Conservation (phyloP, 2,888 invertebrate species). For the Pseudococcus jackbeardsleyi region DNA sequence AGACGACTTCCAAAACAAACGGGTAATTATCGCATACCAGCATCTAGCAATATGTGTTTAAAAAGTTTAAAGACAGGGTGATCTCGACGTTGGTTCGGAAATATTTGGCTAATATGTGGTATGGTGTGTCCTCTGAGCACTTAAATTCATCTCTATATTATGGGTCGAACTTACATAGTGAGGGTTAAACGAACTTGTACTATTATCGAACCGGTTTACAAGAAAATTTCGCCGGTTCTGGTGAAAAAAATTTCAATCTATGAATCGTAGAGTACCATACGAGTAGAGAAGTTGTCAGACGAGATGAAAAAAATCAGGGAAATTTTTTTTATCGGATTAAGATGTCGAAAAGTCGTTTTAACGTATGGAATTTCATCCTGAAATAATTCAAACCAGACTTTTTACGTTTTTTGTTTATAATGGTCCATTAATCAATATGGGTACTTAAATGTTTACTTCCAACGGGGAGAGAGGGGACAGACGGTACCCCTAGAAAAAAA, state of each 20-base stretch:
- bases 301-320: background rate
- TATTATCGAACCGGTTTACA: background rate
- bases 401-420: no score
- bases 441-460: no score
- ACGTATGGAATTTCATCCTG: no score
- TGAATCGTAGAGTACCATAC: background rate
- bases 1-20: slow-evolving; percentile 2
- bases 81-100: background rate
- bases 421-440: no score
- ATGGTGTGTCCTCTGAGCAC: background rate
- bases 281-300: background rate
- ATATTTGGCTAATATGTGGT: background rate
- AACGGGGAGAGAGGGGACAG: no score
- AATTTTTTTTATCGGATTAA: background rate
- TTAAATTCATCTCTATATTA: background rate
- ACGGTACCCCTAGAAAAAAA: no score
- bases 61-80: slow-evolving; percentile 7
- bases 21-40: slow-evolving; percentile 41
- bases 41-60: background rate
- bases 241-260: background rate
- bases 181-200: background rate
- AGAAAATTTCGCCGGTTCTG: background rate
- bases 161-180: background rate
- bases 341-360: no score
- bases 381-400: no score